A percentile compares a stretch with the other conserved stretches of the same genome.
These are phyloP conservation scores for Polyergus mexicanus DNA, from an alignment of 1,140 invertebrate genomes.

Conservation along the genomic window DNA sequence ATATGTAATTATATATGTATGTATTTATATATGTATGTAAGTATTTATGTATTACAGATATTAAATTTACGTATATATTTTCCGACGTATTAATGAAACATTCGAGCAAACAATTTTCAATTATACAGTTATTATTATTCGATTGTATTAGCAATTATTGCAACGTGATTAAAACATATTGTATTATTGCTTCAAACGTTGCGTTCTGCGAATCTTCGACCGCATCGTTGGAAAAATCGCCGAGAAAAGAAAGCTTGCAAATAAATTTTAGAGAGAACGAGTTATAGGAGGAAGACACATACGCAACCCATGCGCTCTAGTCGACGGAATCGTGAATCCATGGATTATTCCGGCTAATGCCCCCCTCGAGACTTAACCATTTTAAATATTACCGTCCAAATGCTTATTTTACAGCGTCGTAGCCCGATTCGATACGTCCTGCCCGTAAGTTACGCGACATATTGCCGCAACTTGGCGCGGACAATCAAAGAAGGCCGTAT, in stretches of 20 bases:
- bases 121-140: background rate
- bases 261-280: conserved; percentile 46
- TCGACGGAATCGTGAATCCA: conserved; percentile 40
- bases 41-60: no score
- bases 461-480: conserved; percentile 36
- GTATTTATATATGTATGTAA: background rate
- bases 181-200: background rate
- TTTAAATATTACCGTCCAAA: conserved; percentile 82
- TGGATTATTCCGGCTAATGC: conserved; percentile 84
- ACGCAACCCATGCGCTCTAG: background rate
- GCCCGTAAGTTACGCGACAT: conserved; percentile 42
- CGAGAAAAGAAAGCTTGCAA: background rate
- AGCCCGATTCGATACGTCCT: conserved; percentile 57
- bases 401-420: conserved; percentile 83
- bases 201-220: background rate
- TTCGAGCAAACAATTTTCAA: background rate
- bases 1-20: background rate
- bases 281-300: background rate
- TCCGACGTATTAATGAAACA: background rate
- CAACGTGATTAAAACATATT: background rate
- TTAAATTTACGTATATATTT: background rate
- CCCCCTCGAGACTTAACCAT: conserved; percentile 78
- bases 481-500: conserved; percentile 72
- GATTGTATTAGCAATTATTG: background rate
- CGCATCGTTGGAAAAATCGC: background rate